These are phyloP conservation scores for Sycobia sp. DNA, from an alignment of 1,140 invertebrate species.

Conservation along the genomic window DNA sequence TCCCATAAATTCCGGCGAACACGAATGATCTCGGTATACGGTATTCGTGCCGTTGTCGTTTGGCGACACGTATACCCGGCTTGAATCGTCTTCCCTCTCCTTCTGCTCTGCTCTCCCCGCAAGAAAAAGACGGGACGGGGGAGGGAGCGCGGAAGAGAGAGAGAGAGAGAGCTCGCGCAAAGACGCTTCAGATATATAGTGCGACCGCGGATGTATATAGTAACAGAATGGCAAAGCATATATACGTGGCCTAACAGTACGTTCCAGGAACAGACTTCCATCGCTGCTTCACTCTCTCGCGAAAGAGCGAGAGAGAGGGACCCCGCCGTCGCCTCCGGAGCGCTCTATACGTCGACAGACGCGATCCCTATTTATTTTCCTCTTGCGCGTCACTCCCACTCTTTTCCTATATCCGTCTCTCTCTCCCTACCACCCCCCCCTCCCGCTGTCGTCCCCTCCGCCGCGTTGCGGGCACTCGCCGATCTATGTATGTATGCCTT, in stretches of 20 bases:
- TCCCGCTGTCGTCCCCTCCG: neutral
- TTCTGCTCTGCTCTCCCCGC: neutral
- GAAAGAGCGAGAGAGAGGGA: neutral
- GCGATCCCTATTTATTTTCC: constrained; percentile 4
- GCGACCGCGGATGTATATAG: constrained; percentile 23
- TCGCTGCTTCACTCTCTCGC: constrained; percentile 40
- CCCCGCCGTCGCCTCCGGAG: constrained; percentile 11
- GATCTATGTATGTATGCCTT: neutral
- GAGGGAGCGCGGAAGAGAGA: neutral
- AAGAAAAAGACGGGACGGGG: no score
- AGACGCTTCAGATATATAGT: no score
- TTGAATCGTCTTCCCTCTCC: constrained; percentile 7
- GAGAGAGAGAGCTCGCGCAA: no score
- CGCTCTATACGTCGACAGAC: constrained; percentile 39
- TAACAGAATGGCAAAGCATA: constrained; percentile 40
- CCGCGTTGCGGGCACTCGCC: neutral
- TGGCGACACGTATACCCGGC: constrained; percentile 42
- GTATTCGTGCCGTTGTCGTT: constrained; percentile 50
- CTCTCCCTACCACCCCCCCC: neutral
- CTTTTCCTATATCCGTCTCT: neutral
- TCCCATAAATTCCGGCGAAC: constrained; percentile 56
- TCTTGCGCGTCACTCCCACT: constrained; percentile 8
- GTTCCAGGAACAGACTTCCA: constrained; percentile 43
- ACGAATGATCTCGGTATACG: constrained; percentile 53
- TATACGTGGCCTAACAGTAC: constrained; percentile 45